Evolutionary conservation across 2,113 vertebrate genomes (phyloP).

Genomic region (Passerina amoena): DNA sequence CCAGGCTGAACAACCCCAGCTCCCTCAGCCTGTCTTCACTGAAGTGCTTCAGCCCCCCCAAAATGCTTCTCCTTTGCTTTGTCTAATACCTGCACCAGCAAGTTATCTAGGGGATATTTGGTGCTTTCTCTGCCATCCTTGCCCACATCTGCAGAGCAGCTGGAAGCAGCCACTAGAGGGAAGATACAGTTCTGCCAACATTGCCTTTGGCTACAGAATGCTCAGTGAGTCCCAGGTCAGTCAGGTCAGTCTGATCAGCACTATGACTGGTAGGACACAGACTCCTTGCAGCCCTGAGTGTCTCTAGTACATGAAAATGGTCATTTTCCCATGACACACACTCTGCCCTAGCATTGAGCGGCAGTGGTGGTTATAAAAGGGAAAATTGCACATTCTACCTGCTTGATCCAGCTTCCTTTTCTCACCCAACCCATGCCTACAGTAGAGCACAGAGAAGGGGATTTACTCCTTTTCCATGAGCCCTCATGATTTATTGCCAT

Average conservation of each 20-base stretch:
- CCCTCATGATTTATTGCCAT: slow-evolving; percentile 49
- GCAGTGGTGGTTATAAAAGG: background rate
- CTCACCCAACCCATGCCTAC: background rate
- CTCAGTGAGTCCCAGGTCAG: accelerated
- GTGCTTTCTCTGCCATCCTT: background rate
- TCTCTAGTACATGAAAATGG: background rate
- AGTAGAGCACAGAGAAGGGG: background rate
- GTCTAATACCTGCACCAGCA: background rate
- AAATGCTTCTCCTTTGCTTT: background rate
- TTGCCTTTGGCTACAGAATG: background rate
- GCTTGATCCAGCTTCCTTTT: background rate
- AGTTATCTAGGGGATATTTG: background rate
- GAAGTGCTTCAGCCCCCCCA: background rate
- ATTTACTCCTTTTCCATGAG: slow-evolving; percentile 26
- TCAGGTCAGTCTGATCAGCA: background rate
- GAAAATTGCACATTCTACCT: background rate
- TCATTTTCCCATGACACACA: background rate
- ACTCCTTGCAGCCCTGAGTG: background rate
- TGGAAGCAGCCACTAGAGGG: background rate
- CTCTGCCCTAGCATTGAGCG: background rate
- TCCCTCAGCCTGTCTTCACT: background rate
- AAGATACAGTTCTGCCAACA: background rate
- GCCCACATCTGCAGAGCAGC: background rate
- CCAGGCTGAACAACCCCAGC: background rate
- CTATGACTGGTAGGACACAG: background rate